Evolutionary conservation across 2,888 invertebrate species (phyloP), one percentile per base, ranked within the genome.

Genomic region (Julus scandinavius): DNA sequence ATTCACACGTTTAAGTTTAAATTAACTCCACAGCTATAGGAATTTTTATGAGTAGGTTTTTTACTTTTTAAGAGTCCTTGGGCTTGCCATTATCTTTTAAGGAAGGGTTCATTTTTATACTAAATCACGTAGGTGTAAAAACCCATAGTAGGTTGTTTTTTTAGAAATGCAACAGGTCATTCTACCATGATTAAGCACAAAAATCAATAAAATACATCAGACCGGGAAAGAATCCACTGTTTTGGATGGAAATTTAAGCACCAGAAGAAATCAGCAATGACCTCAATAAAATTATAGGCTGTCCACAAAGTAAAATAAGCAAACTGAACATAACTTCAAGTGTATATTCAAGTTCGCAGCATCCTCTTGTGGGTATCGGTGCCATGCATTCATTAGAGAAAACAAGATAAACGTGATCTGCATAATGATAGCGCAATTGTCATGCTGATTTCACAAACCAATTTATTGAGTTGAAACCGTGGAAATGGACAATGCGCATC

Each of bases 71-170:
- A 13, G 13, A 80, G 80, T 80, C 80, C 72, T 72, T 72, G 72
- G 72, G 29, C 72, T 9, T 72, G 72, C 20, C 72, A 1, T 29
- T 6, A 2, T 29, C 72, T 20, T 20, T 7, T 29, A 4, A 13
- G 80, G 80, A 80, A 80, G 38, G 38, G 2, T 54, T 11, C 15
- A 13, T 80, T 80, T 80, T 38, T 80, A 9, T 11, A 13, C 38
- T 80, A 38, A 80, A 38, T 13, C 29, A 80, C 38, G 80, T 80
- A 80, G 80, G 80, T 38, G 80, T 38, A 80, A 80, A 80, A 80
- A 38, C 11, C 29, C 45, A 45, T 45, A 80, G 80, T 38, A 80
- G 29, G 29, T 29, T 29, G 29, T 29, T 29, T 29, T 29, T 13
- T 13, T 7, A 80, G 13, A 80, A 13, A 80, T 38, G 80, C 80